A percentile compares a stretch with the other conserved stretches of the same genome.
These are phyloP conservation scores for Otocyon megalotis DNA, from an alignment of 2,113 vertebrate species.

Conservation along the genomic window DNA sequence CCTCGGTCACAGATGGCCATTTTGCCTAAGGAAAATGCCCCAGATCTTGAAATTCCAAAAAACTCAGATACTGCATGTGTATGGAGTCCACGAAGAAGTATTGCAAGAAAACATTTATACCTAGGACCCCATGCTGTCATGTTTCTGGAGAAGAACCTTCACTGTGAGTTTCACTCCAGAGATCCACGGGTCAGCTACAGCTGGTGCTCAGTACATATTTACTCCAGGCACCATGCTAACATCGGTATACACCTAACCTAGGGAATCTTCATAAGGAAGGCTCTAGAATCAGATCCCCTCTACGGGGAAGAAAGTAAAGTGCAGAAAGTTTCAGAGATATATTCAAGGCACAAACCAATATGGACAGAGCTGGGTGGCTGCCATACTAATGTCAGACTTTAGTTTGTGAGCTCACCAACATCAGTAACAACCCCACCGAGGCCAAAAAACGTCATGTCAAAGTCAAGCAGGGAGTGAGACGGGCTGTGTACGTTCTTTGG, in stretches of 20 bases:
- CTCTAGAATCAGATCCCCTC: not conserved
- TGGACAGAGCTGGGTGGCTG: too few relatives aligned
- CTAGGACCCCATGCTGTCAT: not conserved
- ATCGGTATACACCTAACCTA: not conserved
- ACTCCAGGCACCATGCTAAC: rapidly evolving
- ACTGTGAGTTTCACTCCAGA: rapidly evolving
- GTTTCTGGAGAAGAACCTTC: not conserved
- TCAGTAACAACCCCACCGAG: not conserved
- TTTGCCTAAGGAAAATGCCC: not conserved
- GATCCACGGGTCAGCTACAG: rapidly evolving
- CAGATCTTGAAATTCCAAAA: too few relatives aligned
- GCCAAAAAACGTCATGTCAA: rapidly evolving
- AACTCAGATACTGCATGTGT: too few relatives aligned
- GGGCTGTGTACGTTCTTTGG: rapidly evolving
- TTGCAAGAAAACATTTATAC: rapidly evolving
- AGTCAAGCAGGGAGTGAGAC: rapidly evolving
- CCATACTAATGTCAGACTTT: rapidly evolving
- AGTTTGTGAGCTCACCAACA: not conserved
- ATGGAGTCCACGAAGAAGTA: not conserved
- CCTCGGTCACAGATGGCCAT: not conserved
- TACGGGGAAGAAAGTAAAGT: not conserved
- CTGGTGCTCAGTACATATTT: rapidly evolving
- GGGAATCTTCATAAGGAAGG: not conserved
- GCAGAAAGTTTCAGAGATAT: not conserved
- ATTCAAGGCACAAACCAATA: not conserved